Evolutionary conservation across 2,797 vertebrate genomes (phyloP), one percentile per base, ranked within the genome.

Genomic region (Rhinella marina): DNA sequence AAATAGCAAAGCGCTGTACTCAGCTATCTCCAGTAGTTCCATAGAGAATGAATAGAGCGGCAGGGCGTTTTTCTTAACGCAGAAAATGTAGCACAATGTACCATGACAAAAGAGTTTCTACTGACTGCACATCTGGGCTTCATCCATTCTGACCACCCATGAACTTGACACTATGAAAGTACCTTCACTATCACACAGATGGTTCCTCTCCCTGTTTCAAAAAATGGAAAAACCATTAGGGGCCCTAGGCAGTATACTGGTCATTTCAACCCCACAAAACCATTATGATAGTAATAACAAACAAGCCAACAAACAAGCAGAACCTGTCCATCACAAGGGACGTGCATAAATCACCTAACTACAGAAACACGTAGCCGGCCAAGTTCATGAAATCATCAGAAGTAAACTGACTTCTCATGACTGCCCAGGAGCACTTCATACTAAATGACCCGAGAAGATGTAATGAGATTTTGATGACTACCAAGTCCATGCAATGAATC

Each of bases 391-490:
- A 83, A 77, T 77, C 41, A 83, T 66, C 81, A 77, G 21, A 25
- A 84, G 48, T 84, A 56, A 84, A 88, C 81, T 88, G 17, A 25
- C n/a, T 64, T 70, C 75, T 83, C 57, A 27, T 27, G 50, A 19
- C 17, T 78, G 81, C 73, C 87, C 62, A 59, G 27, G 59, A 84
- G 73, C 81, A 77, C 72, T 79, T 54, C n/a, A n/a, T 76, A 59
- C 61, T 88, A 84, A 88, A 88, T 88, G 87, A 84, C 81, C 81
- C 52, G 19, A 57, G 66, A 68, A 87, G 48, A 87, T 84, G 73
- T 88, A 79, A 88, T 84, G 81, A 59, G 72, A 19, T 88, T 88
- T 70, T 84, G 72, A 88, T 84, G 87, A 88, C 59, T 84, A 79
- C 48, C 73, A 41, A 79, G 27, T 75, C 73, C 61, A 48, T n/a